Evolutionary conservation across 2,113 vertebrate species (phyloP).

Genomic region (Gnathonemus longibarbis): DNA sequence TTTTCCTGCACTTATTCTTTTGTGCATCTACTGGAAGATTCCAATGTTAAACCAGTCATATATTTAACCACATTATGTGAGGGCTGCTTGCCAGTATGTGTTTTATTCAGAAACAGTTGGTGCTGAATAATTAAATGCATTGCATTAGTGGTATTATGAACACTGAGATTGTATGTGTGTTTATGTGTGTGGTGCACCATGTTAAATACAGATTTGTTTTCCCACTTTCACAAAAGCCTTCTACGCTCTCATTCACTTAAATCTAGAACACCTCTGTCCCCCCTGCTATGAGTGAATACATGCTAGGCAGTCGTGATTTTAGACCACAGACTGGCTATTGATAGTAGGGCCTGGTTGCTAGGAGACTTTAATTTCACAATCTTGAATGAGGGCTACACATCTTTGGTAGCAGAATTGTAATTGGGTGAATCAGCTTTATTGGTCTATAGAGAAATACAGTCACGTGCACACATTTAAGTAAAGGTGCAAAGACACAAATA

Average conservation of each 20-base stretch:
- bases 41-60: not conserved
- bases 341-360: slow-evolving; percentile 4
- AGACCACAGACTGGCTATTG: not conserved
- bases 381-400: not conserved
- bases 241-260: not conserved
- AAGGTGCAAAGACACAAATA: slow-evolving; percentile 2
- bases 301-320: not conserved
- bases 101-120: not conserved
- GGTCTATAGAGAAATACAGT: not conserved
- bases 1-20: not conserved
- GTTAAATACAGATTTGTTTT: slow-evolving; percentile 3
- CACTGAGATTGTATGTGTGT: not conserved
- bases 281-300: not conserved
- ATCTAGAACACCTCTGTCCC: not conserved
- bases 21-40: not conserved
- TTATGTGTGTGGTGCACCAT: not conserved
- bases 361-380: not conserved
- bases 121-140: not conserved
- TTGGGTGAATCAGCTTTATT: not conserved
- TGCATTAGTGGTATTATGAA: not conserved
- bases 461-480: not conserved
- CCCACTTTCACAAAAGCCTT: not conserved
- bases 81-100: not conserved
- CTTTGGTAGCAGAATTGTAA: not conserved
- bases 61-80: not conserved